Base-by-base conservation (phyloP, 30 jellyfish, hydroid and myxozoan species). In the Aurelia sp. region DNA sequence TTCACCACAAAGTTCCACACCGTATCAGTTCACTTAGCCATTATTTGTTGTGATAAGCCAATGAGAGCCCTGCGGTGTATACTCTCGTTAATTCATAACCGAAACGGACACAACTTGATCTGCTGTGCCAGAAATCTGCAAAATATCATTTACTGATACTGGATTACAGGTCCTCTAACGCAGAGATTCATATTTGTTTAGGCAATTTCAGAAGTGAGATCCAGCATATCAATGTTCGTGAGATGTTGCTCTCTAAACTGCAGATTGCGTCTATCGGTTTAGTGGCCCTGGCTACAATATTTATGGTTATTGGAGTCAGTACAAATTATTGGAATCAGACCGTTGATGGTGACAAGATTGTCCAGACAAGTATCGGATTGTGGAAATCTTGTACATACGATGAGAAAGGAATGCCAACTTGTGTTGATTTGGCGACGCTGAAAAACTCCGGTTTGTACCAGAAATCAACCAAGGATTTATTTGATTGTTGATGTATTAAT, bases 271-370 rank as follows among this genome's bases (percentile, higher is more conserved):
- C 78, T 27, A 18, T 78, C 19, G 18, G 52, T 35, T 41, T 63
- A 19, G 58, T 50, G 8, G 55, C 15, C 4, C 40, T 78, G 62
- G 89, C 89, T 31, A 78, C 89, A 16, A 62, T 78, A 17, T 78
- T 78, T 20, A 12, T 78, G 62, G 66, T 51, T 40, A 52, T 78
- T 78, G 89, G 89, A 20, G 89, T 78, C 22, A 63, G 89, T 41
- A 78, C 89, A 11, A 78, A 78, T 63, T 78, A 78, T 22, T 78
- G 89, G 89, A 62, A 20, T 63, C 89, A 78, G 58, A 78, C 79
- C 3, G 73, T 60, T 7, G 89, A 78, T 62, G 73, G 72, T 9
- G 71, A 78, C 52, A 41, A 62, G 37, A 67, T 62, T 19, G 72
- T 78, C 1, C 71, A 62, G 48, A 55, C 79, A 27, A 78, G 89